Evolutionary conservation across 2,797 vertebrate species (phyloP).

Genomic region (Cyclura pinguis): DNA sequence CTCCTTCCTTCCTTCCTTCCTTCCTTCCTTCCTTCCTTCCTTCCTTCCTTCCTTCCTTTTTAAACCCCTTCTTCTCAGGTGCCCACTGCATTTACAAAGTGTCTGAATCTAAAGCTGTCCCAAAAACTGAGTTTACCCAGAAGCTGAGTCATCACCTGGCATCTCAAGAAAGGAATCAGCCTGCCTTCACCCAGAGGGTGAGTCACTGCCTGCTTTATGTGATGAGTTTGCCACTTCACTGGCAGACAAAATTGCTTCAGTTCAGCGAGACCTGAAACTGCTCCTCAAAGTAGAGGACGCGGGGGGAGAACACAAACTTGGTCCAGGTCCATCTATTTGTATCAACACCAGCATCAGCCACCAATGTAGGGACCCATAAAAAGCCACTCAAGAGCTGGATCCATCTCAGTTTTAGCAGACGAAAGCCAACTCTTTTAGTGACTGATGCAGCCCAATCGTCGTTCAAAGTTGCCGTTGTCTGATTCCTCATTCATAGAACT

Average conservation of each 20-base stretch:
- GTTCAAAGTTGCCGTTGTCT: neutral
- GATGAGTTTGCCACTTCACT: conserved; percentile 21
- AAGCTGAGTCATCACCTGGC: conserved; percentile 27
- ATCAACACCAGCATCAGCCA: neutral
- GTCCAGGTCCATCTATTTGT: neutral
- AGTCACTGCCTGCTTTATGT: conserved; percentile 12
- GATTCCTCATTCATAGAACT: neutral
- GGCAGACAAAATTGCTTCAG: conserved; percentile 21
- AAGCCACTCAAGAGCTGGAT: neutral
- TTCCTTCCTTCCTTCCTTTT: too few relatives aligned
- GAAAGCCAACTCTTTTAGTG: neutral
- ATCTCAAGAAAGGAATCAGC: conserved; percentile 12
- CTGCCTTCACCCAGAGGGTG: conserved; percentile 13
- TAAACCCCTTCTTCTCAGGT: neutral
- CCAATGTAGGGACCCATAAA: neutral
- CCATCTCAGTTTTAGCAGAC: neutral
- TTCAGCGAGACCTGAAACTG: neutral
- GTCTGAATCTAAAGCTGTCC: conserved; percentile 5
- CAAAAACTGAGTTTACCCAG: conserved; percentile 21
- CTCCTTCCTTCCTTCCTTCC: neutral
- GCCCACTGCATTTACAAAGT: conserved; percentile 5
- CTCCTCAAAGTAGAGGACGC: neutral
- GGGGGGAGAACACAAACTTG: neutral
- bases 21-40: neutral
- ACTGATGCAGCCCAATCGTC: neutral